These are phyloP conservation scores for Xylocopa sonorina DNA, from an alignment of 1,140 invertebrate species.

Conservation along the genomic window DNA sequence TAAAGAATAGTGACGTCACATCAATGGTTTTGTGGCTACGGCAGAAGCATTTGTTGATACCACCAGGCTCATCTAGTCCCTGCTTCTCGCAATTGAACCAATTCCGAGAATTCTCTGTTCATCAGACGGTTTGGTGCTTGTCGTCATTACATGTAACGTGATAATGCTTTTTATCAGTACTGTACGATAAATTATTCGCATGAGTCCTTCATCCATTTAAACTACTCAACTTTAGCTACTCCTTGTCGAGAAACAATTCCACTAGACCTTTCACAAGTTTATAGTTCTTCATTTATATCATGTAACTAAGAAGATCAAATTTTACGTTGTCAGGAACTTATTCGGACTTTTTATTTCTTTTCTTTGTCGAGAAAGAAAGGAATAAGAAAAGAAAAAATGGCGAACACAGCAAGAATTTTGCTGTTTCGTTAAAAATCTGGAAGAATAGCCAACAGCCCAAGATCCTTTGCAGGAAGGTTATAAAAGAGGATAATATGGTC, in stretches of 20 bases:
- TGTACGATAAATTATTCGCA: not conserved
- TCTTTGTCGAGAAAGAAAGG: not conserved
- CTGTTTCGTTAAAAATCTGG: not conserved
- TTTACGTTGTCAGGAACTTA: not conserved
- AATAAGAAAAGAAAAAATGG: not conserved
- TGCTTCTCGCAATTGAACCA: not conserved
- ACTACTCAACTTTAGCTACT: not conserved
- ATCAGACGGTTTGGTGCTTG: slow-evolving; percentile 26
- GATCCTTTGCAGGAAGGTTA: slow-evolving; percentile 3
- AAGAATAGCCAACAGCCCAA: not conserved
- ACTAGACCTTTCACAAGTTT: not conserved
- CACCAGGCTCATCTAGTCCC: slow-evolving; percentile 24
- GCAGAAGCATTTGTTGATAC: slow-evolving; percentile 47
- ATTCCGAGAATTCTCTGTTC: slow-evolving; percentile 26
- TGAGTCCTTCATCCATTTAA: not conserved
- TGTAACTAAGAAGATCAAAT: not conserved
- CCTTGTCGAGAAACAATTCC: not conserved
- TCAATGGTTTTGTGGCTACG: slow-evolving; percentile 55
- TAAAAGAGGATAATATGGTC: slow-evolving; percentile 39
- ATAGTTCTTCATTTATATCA: not conserved
- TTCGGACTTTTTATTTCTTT: not conserved
- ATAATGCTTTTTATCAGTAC: not conserved
- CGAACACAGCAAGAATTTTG: not conserved
- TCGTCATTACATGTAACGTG: not conserved
- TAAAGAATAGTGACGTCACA: slow-evolving; percentile 34